Evolutionary conservation across 2,888 invertebrate species (phyloP).

Genomic region (Dendrolimus pini): DNA sequence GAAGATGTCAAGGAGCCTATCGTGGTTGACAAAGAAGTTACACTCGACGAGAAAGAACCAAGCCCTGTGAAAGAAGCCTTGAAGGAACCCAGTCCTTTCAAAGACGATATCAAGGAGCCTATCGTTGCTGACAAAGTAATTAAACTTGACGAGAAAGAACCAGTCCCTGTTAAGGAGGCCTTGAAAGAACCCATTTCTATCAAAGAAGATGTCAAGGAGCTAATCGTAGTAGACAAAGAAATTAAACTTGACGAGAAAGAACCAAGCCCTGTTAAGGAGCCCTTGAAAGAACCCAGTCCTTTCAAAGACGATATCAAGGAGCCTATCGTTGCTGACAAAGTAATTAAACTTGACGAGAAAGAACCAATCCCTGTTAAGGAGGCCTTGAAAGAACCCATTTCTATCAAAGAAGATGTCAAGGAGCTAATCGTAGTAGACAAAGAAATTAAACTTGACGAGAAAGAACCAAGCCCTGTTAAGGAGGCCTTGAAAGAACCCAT

Average conservation of each 20-base stretch:
- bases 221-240: background rate
- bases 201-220: background rate
- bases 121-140: background rate
- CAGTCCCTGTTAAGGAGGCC: background rate
- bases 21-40: background rate
- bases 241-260: constrained; percentile 40
- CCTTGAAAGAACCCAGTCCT: constrained; percentile 38
- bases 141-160: background rate
- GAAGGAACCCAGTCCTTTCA: background rate
- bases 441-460: background rate
- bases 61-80: background rate
- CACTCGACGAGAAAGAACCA: background rate
- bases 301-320: constrained; percentile 6
- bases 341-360: background rate
- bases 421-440: background rate
- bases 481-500: background rate
- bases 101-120: background rate
- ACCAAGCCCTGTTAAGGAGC: constrained; percentile 31
- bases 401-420: background rate
- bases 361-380: background rate
- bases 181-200: background rate
- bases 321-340: background rate
- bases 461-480: background rate
- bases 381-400: background rate
- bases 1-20: background rate